Evolutionary conservation across 1,140 invertebrate species (phyloP).

Genomic region (Heterodera carotae): DNA sequence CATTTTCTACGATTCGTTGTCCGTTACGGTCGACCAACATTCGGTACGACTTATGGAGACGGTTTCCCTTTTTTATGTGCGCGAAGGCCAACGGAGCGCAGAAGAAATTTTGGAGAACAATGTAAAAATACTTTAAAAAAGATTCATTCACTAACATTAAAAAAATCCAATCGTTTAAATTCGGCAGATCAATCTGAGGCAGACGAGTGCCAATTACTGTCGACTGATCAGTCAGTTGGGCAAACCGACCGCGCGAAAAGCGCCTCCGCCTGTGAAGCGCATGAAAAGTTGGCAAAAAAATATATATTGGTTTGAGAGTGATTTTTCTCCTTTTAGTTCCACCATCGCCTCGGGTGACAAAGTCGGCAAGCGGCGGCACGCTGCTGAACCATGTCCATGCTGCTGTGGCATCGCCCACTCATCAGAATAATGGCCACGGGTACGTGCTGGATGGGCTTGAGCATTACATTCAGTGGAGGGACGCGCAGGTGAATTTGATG

Average conservation of each 20-base stretch:
- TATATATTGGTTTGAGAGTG: neutral
- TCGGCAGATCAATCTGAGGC: conserved; percentile 46
- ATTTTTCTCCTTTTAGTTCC: neutral
- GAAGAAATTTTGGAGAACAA: conserved; percentile 82
- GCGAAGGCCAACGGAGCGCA: conserved; percentile 77
- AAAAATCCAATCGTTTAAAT: conserved; percentile 1
- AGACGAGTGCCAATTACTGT: conserved; percentile 59
- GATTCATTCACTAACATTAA: too few relatives aligned
- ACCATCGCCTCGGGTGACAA: neutral
- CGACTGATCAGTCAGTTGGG: conserved; percentile 52
- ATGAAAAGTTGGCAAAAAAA: neutral
- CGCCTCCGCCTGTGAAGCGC: conserved; percentile 40
- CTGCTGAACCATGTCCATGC: neutral
- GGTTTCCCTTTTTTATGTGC: conserved; percentile 90
- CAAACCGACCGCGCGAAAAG: conserved; percentile 56
- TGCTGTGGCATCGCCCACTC: neutral
- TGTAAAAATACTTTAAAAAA: too few relatives aligned
- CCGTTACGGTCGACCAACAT: conserved; percentile 52
- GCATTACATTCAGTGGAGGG: conserved; percentile 53
- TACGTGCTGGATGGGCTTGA: conserved; percentile 59
- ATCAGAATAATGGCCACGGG: conserved; percentile 37
- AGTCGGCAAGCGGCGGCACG: conserved; percentile 17
- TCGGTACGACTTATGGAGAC: conserved; percentile 77
- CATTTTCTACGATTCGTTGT: conserved; percentile 54
- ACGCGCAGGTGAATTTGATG: conserved; percentile 44